phyloP scores from a whole-genome alignment of 2,888 invertebrate genomes.

The Sarcophaga rosellei region DNA sequence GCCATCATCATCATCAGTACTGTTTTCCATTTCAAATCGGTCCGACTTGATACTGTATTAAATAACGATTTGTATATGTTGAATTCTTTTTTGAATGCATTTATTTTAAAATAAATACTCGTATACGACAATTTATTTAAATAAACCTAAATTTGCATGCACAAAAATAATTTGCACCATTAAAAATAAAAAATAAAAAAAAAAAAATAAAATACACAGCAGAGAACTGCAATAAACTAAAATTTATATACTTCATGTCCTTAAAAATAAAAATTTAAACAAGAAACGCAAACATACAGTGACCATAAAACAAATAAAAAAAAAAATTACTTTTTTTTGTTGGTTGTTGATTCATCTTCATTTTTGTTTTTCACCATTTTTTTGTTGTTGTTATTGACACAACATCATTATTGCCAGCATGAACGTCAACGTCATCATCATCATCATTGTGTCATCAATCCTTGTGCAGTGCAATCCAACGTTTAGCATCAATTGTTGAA shows the following conservation, averaged over 20 bases:
- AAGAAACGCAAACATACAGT: neutral
- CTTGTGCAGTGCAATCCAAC: conserved; percentile 84
- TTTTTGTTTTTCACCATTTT: neutral
- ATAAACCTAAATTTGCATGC: conserved; percentile 33
- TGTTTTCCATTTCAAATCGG: too few relatives aligned
- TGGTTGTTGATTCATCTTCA: neutral
- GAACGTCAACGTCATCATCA: neutral
- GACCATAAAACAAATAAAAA: conserved; percentile 3
- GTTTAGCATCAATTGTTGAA: conserved; percentile 88
- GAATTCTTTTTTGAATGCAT: neutral
- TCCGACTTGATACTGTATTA: too few relatives aligned
- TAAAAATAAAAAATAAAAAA: neutral
- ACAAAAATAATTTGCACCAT: conserved; percentile 14
- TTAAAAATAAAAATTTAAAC: too few relatives aligned
- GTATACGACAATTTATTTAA: neutral
- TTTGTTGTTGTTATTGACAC: neutral
- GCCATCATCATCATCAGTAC: too few relatives aligned
- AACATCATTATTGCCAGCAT: neutral
- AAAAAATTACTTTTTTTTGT: conserved; percentile 1
- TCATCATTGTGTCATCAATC: conserved; percentile 65
- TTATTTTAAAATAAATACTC: conserved; percentile 28
- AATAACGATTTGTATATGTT: neutral
- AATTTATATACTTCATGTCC: conserved; percentile 23
- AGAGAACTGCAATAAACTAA: conserved; percentile 23
- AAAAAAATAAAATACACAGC: conserved; percentile 22